A percentile compares a stretch with the other conserved stretches of the same genome.
Conservation (phyloP, 2,888 invertebrate species). For the Himalopsyche tibetana region DNA sequence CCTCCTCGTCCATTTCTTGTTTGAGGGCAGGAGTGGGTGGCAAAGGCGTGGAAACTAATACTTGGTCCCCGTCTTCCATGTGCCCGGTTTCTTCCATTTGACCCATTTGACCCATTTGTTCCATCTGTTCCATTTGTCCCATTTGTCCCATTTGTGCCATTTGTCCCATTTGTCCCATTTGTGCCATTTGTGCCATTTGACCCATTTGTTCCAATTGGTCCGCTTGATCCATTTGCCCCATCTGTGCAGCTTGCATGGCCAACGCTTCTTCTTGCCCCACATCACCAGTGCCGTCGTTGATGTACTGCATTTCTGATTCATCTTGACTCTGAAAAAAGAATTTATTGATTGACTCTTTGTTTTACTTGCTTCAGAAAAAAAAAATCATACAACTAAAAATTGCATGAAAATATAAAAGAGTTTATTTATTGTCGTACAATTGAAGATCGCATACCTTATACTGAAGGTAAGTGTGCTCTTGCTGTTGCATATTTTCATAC, state of each 20-base stretch:
- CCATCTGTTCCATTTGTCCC: neutral
- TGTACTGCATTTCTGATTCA: slow-evolving; percentile 33
- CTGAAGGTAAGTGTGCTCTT: slow-evolving; percentile 38
- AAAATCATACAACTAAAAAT: too few species aligned
- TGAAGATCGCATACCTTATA: slow-evolving; percentile 48
- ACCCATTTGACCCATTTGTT: neutral
- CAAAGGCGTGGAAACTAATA: neutral
- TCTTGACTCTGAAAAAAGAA: neutral
- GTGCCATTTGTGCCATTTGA: neutral
- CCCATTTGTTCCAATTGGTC: slow-evolving; percentile 17
- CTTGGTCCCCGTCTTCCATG: slow-evolving; percentile 16
- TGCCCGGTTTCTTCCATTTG: neutral
- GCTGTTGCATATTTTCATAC: slow-evolving; percentile 30
- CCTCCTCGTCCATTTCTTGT: slow-evolving; percentile 72
- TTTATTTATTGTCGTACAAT: neutral
- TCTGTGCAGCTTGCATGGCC: slow-evolving; percentile 1
- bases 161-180: neutral
- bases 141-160: neutral
- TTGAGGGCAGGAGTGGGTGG: slow-evolving; percentile 69
- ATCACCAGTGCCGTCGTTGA: neutral
- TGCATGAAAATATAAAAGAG: too few species aligned
- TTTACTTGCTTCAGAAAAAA: too few species aligned
- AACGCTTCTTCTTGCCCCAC: neutral
- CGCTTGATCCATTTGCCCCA: slow-evolving; percentile 13
- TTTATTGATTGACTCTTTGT: too few species aligned